These are phyloP conservation scores for Xestia ashworthii DNA, from an alignment of 2,888 invertebrate species.

Conservation along the genomic window DNA sequence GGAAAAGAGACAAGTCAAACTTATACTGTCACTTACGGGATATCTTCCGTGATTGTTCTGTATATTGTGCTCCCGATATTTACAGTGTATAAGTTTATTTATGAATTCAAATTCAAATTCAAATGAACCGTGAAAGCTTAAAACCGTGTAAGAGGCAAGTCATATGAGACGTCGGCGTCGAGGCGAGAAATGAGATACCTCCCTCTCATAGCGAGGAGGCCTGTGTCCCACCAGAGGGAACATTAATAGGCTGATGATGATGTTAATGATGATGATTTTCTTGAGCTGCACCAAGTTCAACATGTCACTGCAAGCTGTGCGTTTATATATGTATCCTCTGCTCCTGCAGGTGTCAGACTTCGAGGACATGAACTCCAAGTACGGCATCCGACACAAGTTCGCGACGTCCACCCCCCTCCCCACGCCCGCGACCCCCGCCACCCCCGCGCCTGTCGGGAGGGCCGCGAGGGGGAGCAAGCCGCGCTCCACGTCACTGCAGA, in stretches of 20 bases:
- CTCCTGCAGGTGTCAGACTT: slow-evolving; percentile 83
- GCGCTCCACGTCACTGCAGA: slow-evolving; percentile 78
- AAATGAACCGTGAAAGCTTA: too few species aligned
- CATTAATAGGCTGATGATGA: too few species aligned
- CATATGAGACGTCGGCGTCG: not conserved
- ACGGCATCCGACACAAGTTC: slow-evolving; percentile 73
- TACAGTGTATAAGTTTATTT: too few species aligned
- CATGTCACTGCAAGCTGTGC: not conserved
- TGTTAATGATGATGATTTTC: not conserved
- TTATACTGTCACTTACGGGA: too few species aligned
- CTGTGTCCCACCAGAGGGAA: too few species aligned
- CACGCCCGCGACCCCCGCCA: slow-evolving; percentile 40
- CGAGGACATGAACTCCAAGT: slow-evolving; percentile 82
- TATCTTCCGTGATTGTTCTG: too few species aligned
- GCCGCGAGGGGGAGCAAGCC: slow-evolving; percentile 69
- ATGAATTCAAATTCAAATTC: too few species aligned
- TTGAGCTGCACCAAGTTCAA: not conserved
- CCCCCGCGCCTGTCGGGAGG: slow-evolving; percentile 32
- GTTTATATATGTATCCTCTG: not conserved
- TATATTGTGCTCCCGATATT: too few species aligned
- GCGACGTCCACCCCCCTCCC: slow-evolving; percentile 69
- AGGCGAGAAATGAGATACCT: not conserved
- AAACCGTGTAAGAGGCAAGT: too few species aligned
- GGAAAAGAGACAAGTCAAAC: too few species aligned
- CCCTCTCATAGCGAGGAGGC: too few species aligned